Evolutionary conservation across 2,113 vertebrate genomes (phyloP).

Genomic region (Progne subis): DNA sequence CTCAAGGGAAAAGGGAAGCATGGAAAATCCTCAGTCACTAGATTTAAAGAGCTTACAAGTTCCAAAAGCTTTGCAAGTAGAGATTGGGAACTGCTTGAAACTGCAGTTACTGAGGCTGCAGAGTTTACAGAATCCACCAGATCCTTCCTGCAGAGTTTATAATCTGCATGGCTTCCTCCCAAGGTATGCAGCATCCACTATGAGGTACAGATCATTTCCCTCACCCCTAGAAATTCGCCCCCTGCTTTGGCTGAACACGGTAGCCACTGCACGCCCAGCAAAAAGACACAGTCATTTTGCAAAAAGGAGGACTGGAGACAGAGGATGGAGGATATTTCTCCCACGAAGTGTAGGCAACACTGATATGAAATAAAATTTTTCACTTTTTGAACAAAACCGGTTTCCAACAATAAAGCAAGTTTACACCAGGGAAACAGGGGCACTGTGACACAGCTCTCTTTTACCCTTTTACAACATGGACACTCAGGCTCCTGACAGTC

Average conservation of each 20-base stretch:
- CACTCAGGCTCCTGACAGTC: not conserved
- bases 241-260: rapidly evolving
- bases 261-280: not conserved
- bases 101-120: not conserved
- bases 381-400: not conserved
- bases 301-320: not conserved
- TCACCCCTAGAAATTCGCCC: not conserved
- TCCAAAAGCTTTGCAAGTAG: constrained; percentile 30
- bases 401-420: not conserved
- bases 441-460: not conserved
- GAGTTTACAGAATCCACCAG: constrained; percentile 6
- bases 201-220: not conserved
- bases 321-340: not conserved
- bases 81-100: not conserved
- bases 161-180: not conserved
- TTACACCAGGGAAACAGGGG: not conserved
- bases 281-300: not conserved
- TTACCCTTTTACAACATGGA: not conserved
- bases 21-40: constrained; percentile 18
- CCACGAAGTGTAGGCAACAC: not conserved
- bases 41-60: constrained; percentile 45
- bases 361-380: not conserved
- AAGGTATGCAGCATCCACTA: not conserved
- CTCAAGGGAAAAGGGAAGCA: not conserved
- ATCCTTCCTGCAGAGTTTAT: constrained; percentile 5